Evolutionary conservation across 1,140 invertebrate genomes (phyloP).

Genomic region (Limonius californicus): DNA sequence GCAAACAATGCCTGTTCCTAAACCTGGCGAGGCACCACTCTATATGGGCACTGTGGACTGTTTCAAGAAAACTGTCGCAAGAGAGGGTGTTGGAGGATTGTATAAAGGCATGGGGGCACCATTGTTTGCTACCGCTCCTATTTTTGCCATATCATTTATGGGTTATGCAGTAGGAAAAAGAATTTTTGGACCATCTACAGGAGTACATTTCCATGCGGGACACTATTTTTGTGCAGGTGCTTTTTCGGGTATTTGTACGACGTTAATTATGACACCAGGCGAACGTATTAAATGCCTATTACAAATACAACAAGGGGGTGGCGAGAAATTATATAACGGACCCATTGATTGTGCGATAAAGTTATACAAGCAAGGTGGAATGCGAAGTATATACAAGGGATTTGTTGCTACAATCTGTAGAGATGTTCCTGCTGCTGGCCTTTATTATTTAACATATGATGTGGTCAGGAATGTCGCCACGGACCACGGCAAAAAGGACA

Average conservation of each 20-base stretch:
- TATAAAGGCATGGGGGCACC: slow-evolving; percentile 73
- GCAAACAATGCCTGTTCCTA: slow-evolving; percentile 85
- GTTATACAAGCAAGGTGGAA: slow-evolving; percentile 89
- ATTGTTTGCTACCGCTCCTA: slow-evolving; percentile 70
- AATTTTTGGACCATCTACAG: slow-evolving; percentile 53
- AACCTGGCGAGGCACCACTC: slow-evolving; percentile 67
- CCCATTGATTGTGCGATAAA: slow-evolving; percentile 89
- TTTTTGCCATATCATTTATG: slow-evolving; percentile 94
- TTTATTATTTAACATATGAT: slow-evolving; percentile 3
- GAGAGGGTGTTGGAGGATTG: slow-evolving; percentile 80
- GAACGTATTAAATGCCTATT: slow-evolving; percentile 97
- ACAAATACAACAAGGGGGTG: slow-evolving; percentile 79
- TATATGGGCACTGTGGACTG: slow-evolving; percentile 93
- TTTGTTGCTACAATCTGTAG: slow-evolving; percentile 89
- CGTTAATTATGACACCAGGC: slow-evolving; percentile 94
- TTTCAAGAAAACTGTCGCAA: slow-evolving; percentile 83
- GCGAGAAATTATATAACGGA: slow-evolving; percentile 80
- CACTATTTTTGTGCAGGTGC: slow-evolving; percentile 81
- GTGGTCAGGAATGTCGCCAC: not conserved
- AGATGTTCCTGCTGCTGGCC: slow-evolving; percentile 43
- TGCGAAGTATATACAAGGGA: slow-evolving; percentile 92
- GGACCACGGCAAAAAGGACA: not conserved
- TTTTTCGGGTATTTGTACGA: slow-evolving; percentile 92
- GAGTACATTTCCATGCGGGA: slow-evolving; percentile 27
- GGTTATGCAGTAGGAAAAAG: slow-evolving; percentile 93